phyloP scores from a whole-genome alignment of 2,888 invertebrate genomes.

The Nezara viridula region DNA sequence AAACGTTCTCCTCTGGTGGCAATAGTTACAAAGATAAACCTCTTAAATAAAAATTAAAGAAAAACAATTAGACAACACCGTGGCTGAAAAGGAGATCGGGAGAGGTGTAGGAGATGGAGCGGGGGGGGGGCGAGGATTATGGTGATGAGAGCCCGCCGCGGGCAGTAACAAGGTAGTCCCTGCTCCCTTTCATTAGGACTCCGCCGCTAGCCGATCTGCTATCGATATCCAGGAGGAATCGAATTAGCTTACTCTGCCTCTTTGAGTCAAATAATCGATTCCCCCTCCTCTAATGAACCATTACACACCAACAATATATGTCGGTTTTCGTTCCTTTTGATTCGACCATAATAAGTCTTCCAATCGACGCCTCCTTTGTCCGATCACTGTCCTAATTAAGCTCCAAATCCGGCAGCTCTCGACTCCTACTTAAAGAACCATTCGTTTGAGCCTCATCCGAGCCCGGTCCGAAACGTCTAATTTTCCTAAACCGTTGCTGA shows the following conservation, averaged over 20 bases:
- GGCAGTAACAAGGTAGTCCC: constrained; percentile 35
- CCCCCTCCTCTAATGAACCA: constrained; percentile 27
- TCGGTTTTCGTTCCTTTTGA: constrained; percentile 36
- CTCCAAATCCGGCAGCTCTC: neutral
- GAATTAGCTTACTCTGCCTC: constrained; percentile 24
- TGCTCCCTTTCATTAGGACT: neutral
- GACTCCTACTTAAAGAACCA: constrained; percentile 28
- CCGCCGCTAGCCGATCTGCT: constrained; percentile 25
- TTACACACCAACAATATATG: constrained; percentile 21
- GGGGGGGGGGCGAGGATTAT: neutral
- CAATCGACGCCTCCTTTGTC: constrained; percentile 31
- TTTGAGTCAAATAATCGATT: constrained; percentile 15
- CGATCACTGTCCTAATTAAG: neutral
- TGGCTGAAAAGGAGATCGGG: neutral
- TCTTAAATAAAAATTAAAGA: neutral
- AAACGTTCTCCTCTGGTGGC: too few species aligned
- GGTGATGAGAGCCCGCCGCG: constrained; percentile 39
- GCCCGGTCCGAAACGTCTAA: neutral
- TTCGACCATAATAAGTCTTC: neutral
- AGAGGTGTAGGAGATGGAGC: neutral
- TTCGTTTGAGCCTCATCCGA: neutral
- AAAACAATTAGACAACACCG: neutral
- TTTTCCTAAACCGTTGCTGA: constrained; percentile 24
- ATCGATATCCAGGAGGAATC: constrained; percentile 12
- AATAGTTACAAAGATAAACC: neutral